phyloP scores from a whole-genome alignment of 1,140 invertebrate genomes.

The Pogonomyrmex barbatus region DNA sequence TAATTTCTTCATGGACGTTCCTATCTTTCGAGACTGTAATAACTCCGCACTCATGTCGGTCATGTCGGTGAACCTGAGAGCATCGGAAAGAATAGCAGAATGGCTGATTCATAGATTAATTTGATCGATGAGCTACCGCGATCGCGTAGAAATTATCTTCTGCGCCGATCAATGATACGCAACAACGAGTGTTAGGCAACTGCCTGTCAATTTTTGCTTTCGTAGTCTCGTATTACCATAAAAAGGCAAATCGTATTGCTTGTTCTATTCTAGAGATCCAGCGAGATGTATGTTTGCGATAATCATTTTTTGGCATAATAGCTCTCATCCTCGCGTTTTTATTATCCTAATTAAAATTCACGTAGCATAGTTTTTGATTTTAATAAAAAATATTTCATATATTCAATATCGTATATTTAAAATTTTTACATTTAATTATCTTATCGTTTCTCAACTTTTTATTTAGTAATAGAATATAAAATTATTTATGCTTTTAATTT shows the following conservation, averaged over 20 bases:
- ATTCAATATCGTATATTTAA: no score
- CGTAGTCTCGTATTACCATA: constrained; percentile 18
- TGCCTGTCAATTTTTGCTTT: constrained; percentile 40
- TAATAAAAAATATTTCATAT: no score
- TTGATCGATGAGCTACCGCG: constrained; percentile 38
- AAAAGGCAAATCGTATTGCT: constrained; percentile 28
- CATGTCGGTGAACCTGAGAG: background rate
- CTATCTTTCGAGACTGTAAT: background rate
- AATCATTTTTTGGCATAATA: background rate
- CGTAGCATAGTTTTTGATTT: no score
- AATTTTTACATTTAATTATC: background rate
- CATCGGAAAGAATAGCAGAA: background rate
- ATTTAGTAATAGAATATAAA: background rate
- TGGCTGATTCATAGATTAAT: constrained; percentile 37
- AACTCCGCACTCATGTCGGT: background rate
- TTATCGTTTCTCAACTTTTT: background rate
- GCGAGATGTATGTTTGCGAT: constrained; percentile 14
- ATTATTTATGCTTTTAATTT: background rate
- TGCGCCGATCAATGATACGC: constrained; percentile 24
- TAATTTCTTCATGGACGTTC: constrained; percentile 14
- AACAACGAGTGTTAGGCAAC: constrained; percentile 2
- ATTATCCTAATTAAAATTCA: background rate
- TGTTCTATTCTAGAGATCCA: constrained; percentile 11
- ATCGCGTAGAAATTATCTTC: constrained; percentile 36
- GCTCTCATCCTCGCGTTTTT: background rate